These are phyloP conservation scores for Melanotaenia duboulayi DNA, from an alignment of 2,113 vertebrate genomes.

Conservation along the genomic window DNA sequence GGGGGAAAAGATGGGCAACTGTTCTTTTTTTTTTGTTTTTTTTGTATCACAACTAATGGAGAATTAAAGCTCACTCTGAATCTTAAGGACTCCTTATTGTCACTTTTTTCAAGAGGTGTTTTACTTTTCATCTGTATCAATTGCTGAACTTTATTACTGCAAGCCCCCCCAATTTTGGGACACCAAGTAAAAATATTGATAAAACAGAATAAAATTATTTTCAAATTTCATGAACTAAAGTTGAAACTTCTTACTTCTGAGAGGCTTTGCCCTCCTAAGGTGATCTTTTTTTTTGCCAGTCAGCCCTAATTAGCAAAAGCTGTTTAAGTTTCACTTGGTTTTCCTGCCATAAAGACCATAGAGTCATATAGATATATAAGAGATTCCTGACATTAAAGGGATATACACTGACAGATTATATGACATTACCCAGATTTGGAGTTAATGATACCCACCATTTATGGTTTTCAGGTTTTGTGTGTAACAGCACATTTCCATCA, in stretches of 20 bases:
- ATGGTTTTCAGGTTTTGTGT: slow-evolving; percentile 30
- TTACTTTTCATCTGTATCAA: slow-evolving; percentile 4
- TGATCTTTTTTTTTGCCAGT: no score
- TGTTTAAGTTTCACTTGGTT: no score
- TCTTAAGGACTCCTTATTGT: slow-evolving; percentile 34
- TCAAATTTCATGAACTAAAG: no score
- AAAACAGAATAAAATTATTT: no score
- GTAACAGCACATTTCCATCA: slow-evolving; percentile 34
- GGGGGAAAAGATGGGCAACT: slow-evolving; percentile 29
- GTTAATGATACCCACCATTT: slow-evolving; percentile 25
- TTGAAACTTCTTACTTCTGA: no score
- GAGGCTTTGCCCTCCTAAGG: no score
- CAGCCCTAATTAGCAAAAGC: no score
- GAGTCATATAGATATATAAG: not conserved
- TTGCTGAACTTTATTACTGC: not conserved
- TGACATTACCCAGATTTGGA: slow-evolving; percentile 19
- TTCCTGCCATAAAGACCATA: not conserved
- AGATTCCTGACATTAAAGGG: slow-evolving; percentile 4
- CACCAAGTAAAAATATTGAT: no score
- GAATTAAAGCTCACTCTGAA: slow-evolving; percentile 48
- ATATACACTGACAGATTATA: slow-evolving; percentile 31
- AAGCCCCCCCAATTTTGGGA: no score
- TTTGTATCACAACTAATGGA: slow-evolving; percentile 32
- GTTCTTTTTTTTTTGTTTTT: slow-evolving; percentile 44
- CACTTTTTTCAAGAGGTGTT: not conserved